Evolutionary conservation across 1,140 invertebrate genomes (phyloP).

Genomic region (Drosophila grimshawi): DNA sequence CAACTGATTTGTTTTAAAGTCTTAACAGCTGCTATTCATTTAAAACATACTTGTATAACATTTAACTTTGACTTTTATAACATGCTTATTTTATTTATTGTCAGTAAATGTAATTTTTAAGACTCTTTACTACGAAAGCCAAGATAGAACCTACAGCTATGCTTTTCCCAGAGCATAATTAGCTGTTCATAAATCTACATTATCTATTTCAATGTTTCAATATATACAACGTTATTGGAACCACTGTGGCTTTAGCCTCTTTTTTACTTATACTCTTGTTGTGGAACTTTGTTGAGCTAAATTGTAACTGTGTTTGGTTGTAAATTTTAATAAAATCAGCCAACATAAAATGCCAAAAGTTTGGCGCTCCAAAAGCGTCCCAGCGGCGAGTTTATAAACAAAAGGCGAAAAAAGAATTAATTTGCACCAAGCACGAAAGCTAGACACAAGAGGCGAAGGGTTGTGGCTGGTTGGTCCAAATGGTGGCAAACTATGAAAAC

Average conservation of each 20-base stretch:
- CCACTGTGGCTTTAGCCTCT: background rate
- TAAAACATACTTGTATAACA: too few relatives aligned
- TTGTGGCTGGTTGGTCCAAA: constrained; percentile 33
- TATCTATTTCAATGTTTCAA: background rate
- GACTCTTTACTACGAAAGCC: too few relatives aligned
- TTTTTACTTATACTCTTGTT: background rate
- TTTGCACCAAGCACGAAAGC: constrained; percentile 42
- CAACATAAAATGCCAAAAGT: constrained; percentile 55
- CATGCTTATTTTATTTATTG: too few relatives aligned
- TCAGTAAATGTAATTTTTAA: too few relatives aligned
- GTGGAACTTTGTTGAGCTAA: constrained; percentile 27
- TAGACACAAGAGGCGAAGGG: background rate
- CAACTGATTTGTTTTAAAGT: too few relatives aligned
- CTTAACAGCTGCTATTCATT: too few relatives aligned
- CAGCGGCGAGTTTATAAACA: constrained; percentile 48
- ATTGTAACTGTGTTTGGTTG: constrained; percentile 35
- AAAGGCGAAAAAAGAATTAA: constrained; percentile 47
- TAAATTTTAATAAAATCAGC: constrained; percentile 57
- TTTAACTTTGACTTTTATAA: too few relatives aligned
- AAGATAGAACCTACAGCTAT: too few relatives aligned
- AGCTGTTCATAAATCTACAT: background rate
- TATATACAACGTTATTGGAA: background rate
- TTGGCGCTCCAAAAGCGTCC: constrained; percentile 29
- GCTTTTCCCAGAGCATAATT: too few relatives aligned
- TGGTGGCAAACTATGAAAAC: constrained; percentile 73